Conservation (phyloP, 2,113 vertebrate genomes). For the Hippoglossus stenolepis region DNA sequence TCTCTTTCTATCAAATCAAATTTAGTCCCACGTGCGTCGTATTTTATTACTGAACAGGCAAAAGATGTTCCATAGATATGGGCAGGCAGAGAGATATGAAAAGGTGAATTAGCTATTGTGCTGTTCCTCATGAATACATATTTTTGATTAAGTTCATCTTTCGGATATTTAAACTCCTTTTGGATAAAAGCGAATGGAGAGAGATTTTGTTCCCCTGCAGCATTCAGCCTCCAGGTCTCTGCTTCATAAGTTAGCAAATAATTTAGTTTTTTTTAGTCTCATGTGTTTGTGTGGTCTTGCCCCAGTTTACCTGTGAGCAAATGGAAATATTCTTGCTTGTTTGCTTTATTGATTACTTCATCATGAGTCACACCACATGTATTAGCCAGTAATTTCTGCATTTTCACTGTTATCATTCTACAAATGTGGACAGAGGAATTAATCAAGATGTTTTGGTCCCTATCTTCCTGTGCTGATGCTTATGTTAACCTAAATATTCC, state of each 20-base stretch:
- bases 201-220: conserved; percentile 24
- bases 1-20: conserved; percentile 63
- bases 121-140: conserved; percentile 67
- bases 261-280: conserved; percentile 1
- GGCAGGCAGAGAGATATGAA: conserved; percentile 43
- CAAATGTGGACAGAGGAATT: not conserved
- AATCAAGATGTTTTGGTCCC: not conserved
- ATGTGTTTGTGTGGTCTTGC: not conserved
- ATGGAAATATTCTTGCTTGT: not conserved
- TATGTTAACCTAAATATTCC: too few species aligned
- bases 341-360: not conserved
- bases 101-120: conserved; percentile 63
- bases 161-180: conserved; percentile 57
- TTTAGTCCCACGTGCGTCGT: conserved; percentile 47
- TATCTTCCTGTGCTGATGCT: too few species aligned
- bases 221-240: conserved; percentile 24
- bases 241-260: conserved; percentile 44
- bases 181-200: conserved; percentile 3
- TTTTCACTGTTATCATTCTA: not conserved
- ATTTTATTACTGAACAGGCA: conserved; percentile 47
- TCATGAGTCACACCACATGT: not conserved
- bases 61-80: conserved; percentile 61
- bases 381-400: not conserved
- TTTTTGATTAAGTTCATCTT: conserved; percentile 70
- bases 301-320: not conserved